These are phyloP conservation scores for Illadopsis cleaveri DNA, from an alignment of 2,113 vertebrate genomes.

Conservation along the genomic window DNA sequence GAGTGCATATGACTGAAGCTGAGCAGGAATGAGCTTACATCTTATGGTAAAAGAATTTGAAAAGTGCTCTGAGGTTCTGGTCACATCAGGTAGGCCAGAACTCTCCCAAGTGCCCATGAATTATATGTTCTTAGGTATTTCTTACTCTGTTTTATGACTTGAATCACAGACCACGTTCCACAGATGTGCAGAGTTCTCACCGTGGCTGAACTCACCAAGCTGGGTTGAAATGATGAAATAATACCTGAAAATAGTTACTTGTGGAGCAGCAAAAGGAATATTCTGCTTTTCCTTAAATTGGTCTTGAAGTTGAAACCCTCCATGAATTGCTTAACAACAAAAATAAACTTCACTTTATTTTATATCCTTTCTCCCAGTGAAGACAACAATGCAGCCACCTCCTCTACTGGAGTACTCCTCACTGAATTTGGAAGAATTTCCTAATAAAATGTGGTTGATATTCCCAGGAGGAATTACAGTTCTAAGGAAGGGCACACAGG, in stretches of 20 bases:
- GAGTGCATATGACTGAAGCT: not conserved
- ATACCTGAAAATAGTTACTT: not conserved
- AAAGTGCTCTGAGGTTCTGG: not conserved
- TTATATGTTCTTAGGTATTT: not conserved
- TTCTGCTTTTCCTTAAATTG: not conserved
- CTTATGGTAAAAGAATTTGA: not conserved
- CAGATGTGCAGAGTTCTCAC: not conserved
- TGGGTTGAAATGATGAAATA: not conserved
- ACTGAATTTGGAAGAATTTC: not conserved
- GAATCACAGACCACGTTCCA: not conserved
- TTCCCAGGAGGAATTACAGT: not conserved
- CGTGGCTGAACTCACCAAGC: not conserved
- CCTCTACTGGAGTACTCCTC: not conserved
- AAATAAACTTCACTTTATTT: not conserved
- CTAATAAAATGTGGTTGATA: not conserved
- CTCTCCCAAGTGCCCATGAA: not conserved
- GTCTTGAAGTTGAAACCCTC: not conserved
- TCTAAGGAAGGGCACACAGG: not conserved
- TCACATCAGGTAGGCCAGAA: not conserved
- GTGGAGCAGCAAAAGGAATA: not conserved
- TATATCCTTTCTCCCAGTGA: not conserved
- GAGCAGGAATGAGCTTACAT: not conserved
- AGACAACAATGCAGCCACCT: rapidly evolving
- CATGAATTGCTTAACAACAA: not conserved
- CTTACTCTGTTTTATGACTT: not conserved